Evolutionary conservation across 1,140 invertebrate species (phyloP).

Genomic region (Pseudomyrmex gracilis): DNA sequence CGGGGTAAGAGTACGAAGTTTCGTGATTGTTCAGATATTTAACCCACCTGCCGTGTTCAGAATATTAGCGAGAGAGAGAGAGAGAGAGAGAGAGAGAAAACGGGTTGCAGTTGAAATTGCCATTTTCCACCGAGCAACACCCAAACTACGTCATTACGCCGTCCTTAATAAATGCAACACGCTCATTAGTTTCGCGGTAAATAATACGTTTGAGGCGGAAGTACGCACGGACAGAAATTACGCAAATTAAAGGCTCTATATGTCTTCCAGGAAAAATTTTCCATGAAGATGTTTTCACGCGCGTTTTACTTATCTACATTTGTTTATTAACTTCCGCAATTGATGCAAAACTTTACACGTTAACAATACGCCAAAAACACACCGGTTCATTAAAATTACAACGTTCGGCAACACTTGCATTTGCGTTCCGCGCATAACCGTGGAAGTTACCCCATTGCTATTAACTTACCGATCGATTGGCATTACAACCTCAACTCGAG

Average conservation of each 20-base stretch:
- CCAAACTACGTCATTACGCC: conserved; percentile 44
- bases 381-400: conserved; percentile 30
- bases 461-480: conserved; percentile 41
- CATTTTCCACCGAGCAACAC: conserved; percentile 6
- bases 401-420: not conserved
- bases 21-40: conserved; percentile 63
- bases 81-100: not conserved
- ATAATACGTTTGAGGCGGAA: conserved; percentile 24
- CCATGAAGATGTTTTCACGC: conserved; percentile 5
- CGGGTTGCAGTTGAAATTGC: conserved; percentile 19
- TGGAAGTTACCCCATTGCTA: not conserved
- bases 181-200: conserved; percentile 34
- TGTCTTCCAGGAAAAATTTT: not conserved
- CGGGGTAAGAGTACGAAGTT: conserved; percentile 48
- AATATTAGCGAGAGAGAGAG: conserved; percentile 19
- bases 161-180: conserved; percentile 28
- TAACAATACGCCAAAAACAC: not conserved
- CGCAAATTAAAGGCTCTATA: conserved; percentile 9
- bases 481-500: conserved; percentile 12
- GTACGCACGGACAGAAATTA: conserved; percentile 7
- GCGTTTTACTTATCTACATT: not conserved
- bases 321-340: conserved; percentile 7
- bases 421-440: conserved; percentile 3
- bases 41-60: conserved; percentile 21
- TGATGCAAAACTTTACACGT: conserved; percentile 13